These are phyloP conservation scores for Lasioglossum albipes DNA, from an alignment of 1,140 invertebrate genomes.

Conservation along the genomic window DNA sequence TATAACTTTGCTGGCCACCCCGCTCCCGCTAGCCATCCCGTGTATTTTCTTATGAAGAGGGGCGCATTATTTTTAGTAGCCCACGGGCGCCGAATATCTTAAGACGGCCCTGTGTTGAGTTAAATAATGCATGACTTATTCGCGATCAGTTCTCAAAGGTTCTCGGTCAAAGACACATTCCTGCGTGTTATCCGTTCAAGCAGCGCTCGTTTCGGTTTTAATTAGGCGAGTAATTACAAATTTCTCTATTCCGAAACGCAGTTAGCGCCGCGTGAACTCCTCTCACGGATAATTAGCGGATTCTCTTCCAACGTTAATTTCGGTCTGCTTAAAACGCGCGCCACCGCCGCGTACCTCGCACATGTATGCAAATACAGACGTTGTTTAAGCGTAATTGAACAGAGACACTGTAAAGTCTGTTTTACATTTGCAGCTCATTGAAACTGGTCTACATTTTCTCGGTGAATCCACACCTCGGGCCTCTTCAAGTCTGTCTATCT, in stretches of 20 bases:
- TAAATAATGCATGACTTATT: too few relatives aligned
- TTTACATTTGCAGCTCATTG: constrained; percentile 87
- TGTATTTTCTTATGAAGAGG: too few relatives aligned
- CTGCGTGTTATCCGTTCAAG: not conserved
- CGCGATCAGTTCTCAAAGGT: too few relatives aligned
- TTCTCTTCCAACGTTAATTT: not conserved
- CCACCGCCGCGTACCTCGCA: too few relatives aligned
- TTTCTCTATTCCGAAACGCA: not conserved
- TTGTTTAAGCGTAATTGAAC: constrained; percentile 15
- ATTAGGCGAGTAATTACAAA: not conserved
- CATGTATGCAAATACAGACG: not conserved
- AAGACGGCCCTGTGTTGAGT: too few relatives aligned
- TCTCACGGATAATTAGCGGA: constrained; percentile 1
- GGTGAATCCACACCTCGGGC: constrained; percentile 98
- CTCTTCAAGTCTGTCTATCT: constrained; percentile 97
- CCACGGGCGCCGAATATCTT: too few relatives aligned
- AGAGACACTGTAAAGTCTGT: constrained; percentile 43
- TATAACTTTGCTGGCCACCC: too few relatives aligned
- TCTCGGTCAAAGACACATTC: too few relatives aligned
- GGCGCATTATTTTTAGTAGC: too few relatives aligned
- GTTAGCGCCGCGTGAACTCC: constrained; percentile 4
- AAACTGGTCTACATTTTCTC: constrained; percentile 99
- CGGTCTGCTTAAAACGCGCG: constrained; percentile 15
- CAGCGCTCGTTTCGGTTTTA: not conserved
- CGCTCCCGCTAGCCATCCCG: too few relatives aligned